phyloP scores from a whole-genome alignment of 92 coral and sea anemone species.

The Paramuricea clavata region DNA sequence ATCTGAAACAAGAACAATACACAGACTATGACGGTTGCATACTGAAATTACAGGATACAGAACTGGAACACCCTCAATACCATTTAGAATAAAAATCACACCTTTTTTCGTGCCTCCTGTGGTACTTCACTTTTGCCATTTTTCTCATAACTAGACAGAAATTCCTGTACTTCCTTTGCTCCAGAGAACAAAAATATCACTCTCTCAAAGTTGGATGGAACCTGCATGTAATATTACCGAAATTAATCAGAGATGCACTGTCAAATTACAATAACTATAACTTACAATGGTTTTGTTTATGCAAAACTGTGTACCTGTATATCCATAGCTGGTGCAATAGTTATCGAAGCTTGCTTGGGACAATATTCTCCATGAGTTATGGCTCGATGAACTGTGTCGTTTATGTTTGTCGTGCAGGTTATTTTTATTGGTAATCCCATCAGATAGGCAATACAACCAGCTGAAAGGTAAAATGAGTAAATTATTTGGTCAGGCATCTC shows the following conservation, averaged over 20 bases:
- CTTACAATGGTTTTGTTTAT: too few species aligned
- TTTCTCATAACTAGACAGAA: constrained; percentile 75
- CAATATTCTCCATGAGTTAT: constrained; percentile 76
- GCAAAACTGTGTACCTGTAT: constrained; percentile 71
- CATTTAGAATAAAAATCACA: too few species aligned
- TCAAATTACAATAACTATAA: not conserved
- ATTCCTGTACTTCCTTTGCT: constrained; percentile 60
- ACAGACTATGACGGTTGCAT: not conserved
- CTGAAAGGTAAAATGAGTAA: constrained; percentile 62
- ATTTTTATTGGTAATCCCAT: constrained; percentile 92
- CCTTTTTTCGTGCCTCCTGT: constrained; percentile 67
- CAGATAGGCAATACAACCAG: constrained; percentile 78
- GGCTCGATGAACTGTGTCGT: constrained; percentile 81
- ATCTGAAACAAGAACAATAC: constrained; percentile 60
- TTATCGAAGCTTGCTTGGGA: constrained; percentile 45
- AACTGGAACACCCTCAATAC: too few species aligned
- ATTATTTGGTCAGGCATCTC: too few species aligned
- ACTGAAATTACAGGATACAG: too few species aligned
- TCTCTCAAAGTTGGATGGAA: constrained; percentile 87
- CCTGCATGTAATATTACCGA: constrained; percentile 46
- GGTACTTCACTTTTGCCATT: constrained; percentile 65
- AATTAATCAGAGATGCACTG: not conserved
- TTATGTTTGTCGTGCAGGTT: constrained; percentile 84
- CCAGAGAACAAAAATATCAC: constrained; percentile 75
- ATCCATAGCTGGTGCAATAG: constrained; percentile 95